Evolutionary conservation across 1,140 invertebrate genomes (phyloP).

Genomic region (Euschistus heros): DNA sequence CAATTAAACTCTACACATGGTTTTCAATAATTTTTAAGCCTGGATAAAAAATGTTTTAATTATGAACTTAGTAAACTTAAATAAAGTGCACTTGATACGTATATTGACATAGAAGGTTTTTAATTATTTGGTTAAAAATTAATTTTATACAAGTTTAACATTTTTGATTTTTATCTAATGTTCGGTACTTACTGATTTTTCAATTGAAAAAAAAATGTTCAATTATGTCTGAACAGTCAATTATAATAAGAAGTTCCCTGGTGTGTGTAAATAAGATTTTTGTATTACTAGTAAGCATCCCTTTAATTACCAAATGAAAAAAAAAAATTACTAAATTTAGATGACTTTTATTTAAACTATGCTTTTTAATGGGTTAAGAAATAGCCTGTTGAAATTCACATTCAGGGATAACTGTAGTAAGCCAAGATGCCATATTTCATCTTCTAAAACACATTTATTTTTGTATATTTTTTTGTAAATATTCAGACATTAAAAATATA

Average conservation of each 20-base stretch:
- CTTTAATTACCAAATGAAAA: neutral
- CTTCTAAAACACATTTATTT: neutral
- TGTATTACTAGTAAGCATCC: neutral
- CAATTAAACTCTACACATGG: too few species aligned
- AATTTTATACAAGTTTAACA: neutral
- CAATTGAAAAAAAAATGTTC: neutral
- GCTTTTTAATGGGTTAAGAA: neutral
- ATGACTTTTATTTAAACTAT: neutral
- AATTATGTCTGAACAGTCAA: conserved; percentile 8
- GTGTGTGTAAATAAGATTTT: conserved; percentile 7
- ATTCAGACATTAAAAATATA: too few species aligned
- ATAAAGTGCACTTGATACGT: neutral
- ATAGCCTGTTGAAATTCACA: neutral
- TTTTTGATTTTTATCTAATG: neutral
- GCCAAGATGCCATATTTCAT: neutral
- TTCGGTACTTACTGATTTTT: neutral
- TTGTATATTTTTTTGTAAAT: neutral
- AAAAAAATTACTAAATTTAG: neutral
- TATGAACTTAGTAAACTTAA: neutral
- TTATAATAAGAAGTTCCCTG: neutral
- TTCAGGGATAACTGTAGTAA: neutral
- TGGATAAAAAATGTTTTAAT: neutral
- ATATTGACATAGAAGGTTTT: neutral
- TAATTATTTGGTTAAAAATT: neutral
- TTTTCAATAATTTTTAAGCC: neutral